Base-by-base conservation (phyloP, 2,888 invertebrate genomes). In the Proisotoma minuta region DNA sequence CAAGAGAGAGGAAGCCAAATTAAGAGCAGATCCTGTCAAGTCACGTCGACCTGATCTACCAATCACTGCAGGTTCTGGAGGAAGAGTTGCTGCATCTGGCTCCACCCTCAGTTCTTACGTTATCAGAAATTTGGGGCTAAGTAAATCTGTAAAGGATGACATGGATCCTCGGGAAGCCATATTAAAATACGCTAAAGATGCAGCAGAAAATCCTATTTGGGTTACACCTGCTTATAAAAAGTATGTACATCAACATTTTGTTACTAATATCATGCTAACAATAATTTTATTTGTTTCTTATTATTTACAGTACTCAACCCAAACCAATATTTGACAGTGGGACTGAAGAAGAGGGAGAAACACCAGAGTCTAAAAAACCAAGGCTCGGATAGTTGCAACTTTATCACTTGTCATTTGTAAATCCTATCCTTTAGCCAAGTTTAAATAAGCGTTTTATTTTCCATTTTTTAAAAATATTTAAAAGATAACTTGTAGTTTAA, bases 141-240 rank as follows among this genome's bases (percentile, higher is more conserved):
- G 93, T 76, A 94, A 95, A 74, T 83, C 91, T 50, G 88, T 93
- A 0, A 88, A 94, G 75, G 93, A 94, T 77, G 92, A 92, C 76
- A 81, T 84, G 74, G 95, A 98, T 81, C 96, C 97, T 0, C 83
- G 97, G 54, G 95, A 94, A 75, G 97, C 97, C 1, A 94, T 98
- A 71, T 80, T 97, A 61, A 89, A 93, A 72, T 95, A 86, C 77
- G 97, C 97, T 0, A 92, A 96, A 76, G 94, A 93, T 1, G 97
- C 96, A 0, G 95, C 85, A 53, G 92, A 96, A 76, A 92, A 97
- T 82, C 97, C 97, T 0, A 95, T 93, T 76, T 98, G 96, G 96
- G 91, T 94, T 39, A 86, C 93, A 0, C 94, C 93, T 0, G 94
- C 94, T 0, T 94, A 94, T 75, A 84, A 87, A 53, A 88, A 86